A percentile compares a stretch with the other conserved stretches of the same genome.
Evolutionary conservation across 2,797 vertebrate species (phyloP).

Genomic region (Dallia pectoralis): DNA sequence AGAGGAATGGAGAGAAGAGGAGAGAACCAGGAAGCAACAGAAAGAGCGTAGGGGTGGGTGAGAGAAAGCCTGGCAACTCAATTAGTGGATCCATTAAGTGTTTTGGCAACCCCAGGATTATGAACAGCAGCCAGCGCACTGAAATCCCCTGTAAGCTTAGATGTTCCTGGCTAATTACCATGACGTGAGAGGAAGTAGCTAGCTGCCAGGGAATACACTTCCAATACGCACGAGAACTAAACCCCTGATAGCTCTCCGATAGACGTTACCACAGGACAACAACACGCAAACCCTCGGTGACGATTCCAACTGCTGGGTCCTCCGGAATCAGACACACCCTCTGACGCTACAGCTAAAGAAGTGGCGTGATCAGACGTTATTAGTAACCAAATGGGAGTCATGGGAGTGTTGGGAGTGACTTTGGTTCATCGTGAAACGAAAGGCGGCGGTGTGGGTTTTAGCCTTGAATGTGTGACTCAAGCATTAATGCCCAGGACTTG

Average conservation of each 20-base stretch:
- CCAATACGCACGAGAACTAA: not conserved
- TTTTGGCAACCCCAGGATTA: constrained; percentile 32
- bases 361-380: not conserved
- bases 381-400: not conserved
- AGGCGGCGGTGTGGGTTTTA: constrained; percentile 3
- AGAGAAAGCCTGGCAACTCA: constrained; percentile 51
- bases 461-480: constrained; percentile 5
- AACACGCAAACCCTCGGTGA: not conserved
- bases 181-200: not conserved
- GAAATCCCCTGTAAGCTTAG: not conserved
- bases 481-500: not conserved
- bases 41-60: constrained; percentile 32
- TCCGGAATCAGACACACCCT: not conserved
- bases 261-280: not conserved
- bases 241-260: not conserved
- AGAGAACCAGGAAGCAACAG: too few species aligned
- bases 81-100: constrained; percentile 39
- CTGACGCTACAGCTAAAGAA: not conserved
- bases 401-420: constrained; percentile 6
- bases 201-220: not conserved
- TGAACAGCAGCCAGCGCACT: not conserved
- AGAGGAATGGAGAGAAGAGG: too few species aligned
- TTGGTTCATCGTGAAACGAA: constrained; percentile 11
- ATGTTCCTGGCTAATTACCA: constrained; percentile 10
- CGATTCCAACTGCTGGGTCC: not conserved